Percentiles rank a stretch among this genome's conserved stretches.
Evolutionary conservation across 2,113 vertebrate genomes (phyloP).

Genomic region (Oxyruncus cristatus): DNA sequence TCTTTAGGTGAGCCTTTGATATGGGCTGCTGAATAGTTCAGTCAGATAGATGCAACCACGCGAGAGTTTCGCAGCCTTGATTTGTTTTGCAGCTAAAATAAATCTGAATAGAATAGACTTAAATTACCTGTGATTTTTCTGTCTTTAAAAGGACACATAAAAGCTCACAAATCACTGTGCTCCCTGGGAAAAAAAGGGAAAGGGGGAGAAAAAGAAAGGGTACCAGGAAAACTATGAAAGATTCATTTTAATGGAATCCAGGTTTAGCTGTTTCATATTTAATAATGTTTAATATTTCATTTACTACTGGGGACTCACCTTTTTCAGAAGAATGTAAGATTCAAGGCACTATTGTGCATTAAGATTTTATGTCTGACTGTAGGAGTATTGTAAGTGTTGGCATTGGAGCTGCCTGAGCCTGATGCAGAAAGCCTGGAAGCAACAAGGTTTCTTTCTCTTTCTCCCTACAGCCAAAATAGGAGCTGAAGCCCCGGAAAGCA

Average conservation of each 20-base stretch:
- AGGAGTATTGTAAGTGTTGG: slow-evolving; percentile 10
- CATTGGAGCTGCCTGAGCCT: neutral
- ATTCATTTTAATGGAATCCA: slow-evolving; percentile 70
- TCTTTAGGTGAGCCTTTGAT: slow-evolving; percentile 61
- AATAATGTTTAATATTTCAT: slow-evolving; percentile 73
- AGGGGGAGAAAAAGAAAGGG: neutral
- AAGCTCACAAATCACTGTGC: neutral
- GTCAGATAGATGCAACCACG: neutral
- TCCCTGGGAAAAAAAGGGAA: neutral
- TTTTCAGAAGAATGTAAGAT: slow-evolving; percentile 50
- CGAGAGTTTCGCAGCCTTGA: slow-evolving; percentile 31
- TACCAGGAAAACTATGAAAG: slow-evolving; percentile 58
- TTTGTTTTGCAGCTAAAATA: slow-evolving; percentile 59
- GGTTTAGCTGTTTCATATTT: slow-evolving; percentile 71
- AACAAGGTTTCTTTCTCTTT: neutral
- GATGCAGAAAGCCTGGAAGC: slow-evolving; percentile 7
- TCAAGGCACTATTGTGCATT: slow-evolving; percentile 45
- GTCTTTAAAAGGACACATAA: slow-evolving; percentile 47
- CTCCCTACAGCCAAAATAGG: slow-evolving; percentile 25
- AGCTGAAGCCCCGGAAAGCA: neutral
- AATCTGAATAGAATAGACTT: slow-evolving; percentile 39
- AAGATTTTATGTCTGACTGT: slow-evolving; percentile 63
- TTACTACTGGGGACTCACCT: slow-evolving; percentile 68
- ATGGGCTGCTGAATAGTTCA: neutral
- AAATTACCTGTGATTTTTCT: slow-evolving; percentile 52